A percentile compares a stretch with the other conserved stretches of the same genome.
These are phyloP conservation scores for Pristionchus arcanus DNA, from an alignment of 2,888 invertebrate species.

Conservation along the genomic window DNA sequence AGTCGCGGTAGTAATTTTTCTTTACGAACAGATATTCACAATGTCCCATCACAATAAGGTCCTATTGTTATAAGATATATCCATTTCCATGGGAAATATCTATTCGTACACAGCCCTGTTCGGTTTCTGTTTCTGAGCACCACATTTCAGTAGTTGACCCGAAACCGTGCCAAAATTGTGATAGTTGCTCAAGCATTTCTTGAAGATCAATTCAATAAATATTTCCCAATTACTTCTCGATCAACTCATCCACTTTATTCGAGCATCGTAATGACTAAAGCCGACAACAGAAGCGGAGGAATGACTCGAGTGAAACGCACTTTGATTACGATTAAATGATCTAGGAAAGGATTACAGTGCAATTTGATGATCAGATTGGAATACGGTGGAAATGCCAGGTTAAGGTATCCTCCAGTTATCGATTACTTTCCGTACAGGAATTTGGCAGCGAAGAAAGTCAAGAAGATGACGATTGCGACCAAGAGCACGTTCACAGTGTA, in stretches of 20 bases:
- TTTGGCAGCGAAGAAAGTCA: conserved; percentile 51
- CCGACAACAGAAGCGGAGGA: background rate
- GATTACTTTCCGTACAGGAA: conserved; percentile 37
- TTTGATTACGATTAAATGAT: background rate
- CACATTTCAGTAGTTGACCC: background rate
- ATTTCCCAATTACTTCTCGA: background rate
- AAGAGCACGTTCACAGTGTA: conserved; percentile 48
- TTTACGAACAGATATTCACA: no score
- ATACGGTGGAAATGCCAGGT: background rate
- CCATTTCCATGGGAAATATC: no score
- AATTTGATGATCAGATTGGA: background rate
- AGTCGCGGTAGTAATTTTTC: background rate
- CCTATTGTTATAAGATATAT: background rate
- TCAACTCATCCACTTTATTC: background rate
- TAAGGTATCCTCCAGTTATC: background rate
- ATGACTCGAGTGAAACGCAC: background rate
- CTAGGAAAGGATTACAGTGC: background rate
- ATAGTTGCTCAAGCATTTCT: background rate
- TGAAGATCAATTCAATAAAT: background rate
- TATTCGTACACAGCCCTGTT: no score
- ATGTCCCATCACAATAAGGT: no score
- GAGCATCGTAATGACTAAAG: background rate
- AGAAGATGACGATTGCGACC: conserved; percentile 38
- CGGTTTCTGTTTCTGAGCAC: background rate
- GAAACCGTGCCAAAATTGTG: background rate